A percentile compares a stretch with the other conserved stretches of the same genome.
Conservation (phyloP, 1,140 invertebrate species). For the Cyrtorhinus lividipennis region DNA sequence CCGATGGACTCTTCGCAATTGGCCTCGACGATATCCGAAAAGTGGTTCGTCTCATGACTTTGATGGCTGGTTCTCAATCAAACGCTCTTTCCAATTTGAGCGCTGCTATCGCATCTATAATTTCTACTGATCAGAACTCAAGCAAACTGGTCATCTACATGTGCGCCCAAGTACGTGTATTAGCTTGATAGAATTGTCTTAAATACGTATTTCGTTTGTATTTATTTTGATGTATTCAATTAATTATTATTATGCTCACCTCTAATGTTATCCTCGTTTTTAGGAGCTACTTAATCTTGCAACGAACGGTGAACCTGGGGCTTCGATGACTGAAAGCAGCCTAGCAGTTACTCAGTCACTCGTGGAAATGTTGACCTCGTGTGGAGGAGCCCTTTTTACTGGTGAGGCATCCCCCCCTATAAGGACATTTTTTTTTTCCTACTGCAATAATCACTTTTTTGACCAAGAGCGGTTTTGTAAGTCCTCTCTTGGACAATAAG, state of each 20-base stretch:
- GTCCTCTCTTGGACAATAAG: too few species aligned
- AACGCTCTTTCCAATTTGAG: conserved; percentile 38
- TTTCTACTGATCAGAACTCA: conserved; percentile 37
- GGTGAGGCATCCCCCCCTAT: too few species aligned
- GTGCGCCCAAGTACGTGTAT: conserved; percentile 39
- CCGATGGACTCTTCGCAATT: conserved; percentile 38
- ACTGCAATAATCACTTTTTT: too few species aligned
- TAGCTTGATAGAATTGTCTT: too few species aligned
- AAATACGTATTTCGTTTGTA: conserved; percentile 14
- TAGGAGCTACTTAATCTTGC: conserved; percentile 39
- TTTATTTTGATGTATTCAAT: not conserved
- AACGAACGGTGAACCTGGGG: conserved; percentile 27
- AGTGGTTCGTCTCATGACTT: conserved; percentile 45
- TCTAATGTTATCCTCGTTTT: conserved; percentile 15
- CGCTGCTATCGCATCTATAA: conserved; percentile 39
- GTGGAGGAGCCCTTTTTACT: conserved; percentile 31
- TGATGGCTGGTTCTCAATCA: conserved; percentile 36
- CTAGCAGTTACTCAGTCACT: conserved; percentile 46
- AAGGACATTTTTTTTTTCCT: too few species aligned
- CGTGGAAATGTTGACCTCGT: conserved; percentile 38
- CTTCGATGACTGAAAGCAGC: conserved; percentile 20
- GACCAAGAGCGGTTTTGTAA: too few species aligned
- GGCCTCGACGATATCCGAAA: conserved; percentile 43
- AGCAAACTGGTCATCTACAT: conserved; percentile 42
- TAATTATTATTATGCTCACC: not conserved